These are phyloP conservation scores for Apteryx owenii DNA, from an alignment of 2,113 vertebrate species.

Conservation along the genomic window DNA sequence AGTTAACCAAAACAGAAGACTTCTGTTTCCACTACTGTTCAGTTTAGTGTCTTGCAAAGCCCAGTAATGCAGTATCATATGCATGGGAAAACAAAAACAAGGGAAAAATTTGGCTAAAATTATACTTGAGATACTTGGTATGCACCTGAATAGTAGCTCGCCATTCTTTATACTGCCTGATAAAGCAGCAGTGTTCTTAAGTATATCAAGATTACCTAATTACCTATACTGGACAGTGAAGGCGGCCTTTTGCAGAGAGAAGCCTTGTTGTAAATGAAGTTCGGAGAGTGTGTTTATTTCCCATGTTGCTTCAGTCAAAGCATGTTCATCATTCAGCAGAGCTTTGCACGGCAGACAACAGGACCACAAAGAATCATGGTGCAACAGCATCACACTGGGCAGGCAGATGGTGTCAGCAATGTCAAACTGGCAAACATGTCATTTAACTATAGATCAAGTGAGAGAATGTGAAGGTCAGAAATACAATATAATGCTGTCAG, in stretches of 20 bases:
- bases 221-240: neutral
- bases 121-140: neutral
- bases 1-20: neutral
- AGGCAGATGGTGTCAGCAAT: slow-evolving; percentile 10
- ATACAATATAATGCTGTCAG: neutral
- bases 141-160: neutral
- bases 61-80: neutral
- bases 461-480: slow-evolving; percentile 39
- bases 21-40: neutral
- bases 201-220: neutral
- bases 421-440: slow-evolving; percentile 12
- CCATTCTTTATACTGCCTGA: neutral
- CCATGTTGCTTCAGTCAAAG: neutral
- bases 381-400: neutral
- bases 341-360: neutral
- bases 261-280: neutral
- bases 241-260: neutral
- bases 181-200: neutral
- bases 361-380: neutral
- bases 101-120: neutral
- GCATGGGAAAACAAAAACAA: neutral
- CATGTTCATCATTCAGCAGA: neutral
- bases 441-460: slow-evolving; percentile 19
- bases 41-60: neutral
- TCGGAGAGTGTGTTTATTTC: neutral